Percentiles rank a stretch among this genome's conserved stretches.
phyloP scores from a whole-genome alignment of 2,888 invertebrate genomes.

The Carpatolechia fugitivella region DNA sequence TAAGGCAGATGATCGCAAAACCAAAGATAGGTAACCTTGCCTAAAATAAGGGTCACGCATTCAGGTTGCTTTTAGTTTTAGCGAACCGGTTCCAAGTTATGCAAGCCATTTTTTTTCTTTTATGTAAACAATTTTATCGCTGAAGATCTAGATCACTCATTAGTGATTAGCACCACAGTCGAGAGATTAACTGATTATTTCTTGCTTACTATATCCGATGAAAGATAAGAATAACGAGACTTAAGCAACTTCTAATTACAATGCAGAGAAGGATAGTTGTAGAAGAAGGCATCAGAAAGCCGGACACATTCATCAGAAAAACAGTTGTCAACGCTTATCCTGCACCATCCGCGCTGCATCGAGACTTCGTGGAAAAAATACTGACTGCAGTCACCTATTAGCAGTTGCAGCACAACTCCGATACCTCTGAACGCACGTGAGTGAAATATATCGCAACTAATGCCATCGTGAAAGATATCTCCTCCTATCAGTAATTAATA shows the following conservation, averaged over 20 bases:
- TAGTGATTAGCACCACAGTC: no score
- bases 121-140: no score
- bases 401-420: background rate
- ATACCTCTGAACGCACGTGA: conserved; percentile 8
- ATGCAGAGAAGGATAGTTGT: no score
- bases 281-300: background rate
- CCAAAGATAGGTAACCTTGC: no score
- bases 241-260: no score
- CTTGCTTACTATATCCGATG: no score
- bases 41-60: background rate
- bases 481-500: conserved; percentile 60
- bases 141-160: no score
- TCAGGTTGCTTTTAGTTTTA: background rate
- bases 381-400: background rate
- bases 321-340: background rate
- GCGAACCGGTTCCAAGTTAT: no score
- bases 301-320: conserved; percentile 1
- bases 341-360: conserved; percentile 1
- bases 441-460: conserved; percentile 12
- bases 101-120: no score
- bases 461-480: conserved; percentile 38
- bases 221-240: no score
- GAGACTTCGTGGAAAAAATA: conserved; percentile 2
- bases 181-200: no score
- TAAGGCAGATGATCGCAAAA: background rate